Conservation (phyloP, 2,888 invertebrate species). For the Drosophila formosana region DNA sequence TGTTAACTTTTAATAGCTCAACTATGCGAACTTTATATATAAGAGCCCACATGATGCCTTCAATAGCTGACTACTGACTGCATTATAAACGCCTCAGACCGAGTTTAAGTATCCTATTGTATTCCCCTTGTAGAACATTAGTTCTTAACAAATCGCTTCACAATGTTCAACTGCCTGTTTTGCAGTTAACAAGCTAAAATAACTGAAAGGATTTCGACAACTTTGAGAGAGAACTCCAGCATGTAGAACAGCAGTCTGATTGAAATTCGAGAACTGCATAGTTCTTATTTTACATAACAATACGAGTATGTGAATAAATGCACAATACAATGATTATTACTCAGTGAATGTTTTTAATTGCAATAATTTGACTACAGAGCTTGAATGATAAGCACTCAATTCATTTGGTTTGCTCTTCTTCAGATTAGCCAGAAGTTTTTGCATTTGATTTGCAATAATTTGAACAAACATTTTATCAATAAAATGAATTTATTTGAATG, state of each 20-base stretch:
- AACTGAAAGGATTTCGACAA: background rate
- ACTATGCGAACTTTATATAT: background rate
- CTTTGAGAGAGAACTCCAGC: background rate
- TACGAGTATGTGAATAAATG: too few relatives aligned
- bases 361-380: too few relatives aligned
- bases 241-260: background rate
- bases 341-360: too few relatives aligned
- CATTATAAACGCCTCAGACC: background rate
- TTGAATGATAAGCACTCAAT: too few relatives aligned
- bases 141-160: slow-evolving; percentile 9
- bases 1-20: slow-evolving; percentile 14
- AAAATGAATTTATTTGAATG: too few relatives aligned
- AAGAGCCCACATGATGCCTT: background rate
- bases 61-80: background rate
- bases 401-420: too few relatives aligned
- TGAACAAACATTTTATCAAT: too few relatives aligned
- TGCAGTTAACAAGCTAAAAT: slow-evolving; percentile 9
- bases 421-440: too few relatives aligned
- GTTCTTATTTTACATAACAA: too few relatives aligned
- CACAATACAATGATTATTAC: too few relatives aligned
- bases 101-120: slow-evolving; percentile 1
- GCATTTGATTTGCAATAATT: too few relatives aligned
- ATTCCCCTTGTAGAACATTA: slow-evolving; percentile 6
- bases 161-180: slow-evolving; percentile 5
- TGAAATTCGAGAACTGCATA: background rate